Conservation (phyloP, 53 echinoderm and acorn worm species). For the Echinometra lucunter region DNA sequence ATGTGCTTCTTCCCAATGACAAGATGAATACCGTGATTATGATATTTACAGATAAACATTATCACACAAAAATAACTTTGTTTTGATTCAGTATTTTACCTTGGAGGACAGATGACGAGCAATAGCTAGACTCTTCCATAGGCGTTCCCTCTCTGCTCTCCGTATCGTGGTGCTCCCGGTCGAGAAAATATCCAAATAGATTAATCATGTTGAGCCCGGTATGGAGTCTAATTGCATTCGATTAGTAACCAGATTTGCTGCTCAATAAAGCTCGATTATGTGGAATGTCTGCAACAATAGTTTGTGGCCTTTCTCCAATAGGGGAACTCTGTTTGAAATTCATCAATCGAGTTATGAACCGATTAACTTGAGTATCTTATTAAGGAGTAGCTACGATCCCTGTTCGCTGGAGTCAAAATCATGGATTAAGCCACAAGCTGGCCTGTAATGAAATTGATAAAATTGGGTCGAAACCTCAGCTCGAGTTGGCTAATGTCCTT, state of each 20-base stretch:
- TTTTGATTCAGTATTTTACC: neutral
- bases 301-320: slow-evolving; percentile 48
- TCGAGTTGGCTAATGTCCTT: slow-evolving; percentile 36
- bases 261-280: slow-evolving; percentile 19
- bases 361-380: slow-evolving; percentile 60
- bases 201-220: slow-evolving; percentile 62
- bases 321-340: slow-evolving; percentile 24
- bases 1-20: neutral
- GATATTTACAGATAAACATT: neutral
- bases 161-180: slow-evolving; percentile 59
- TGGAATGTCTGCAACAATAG: slow-evolving; percentile 27
- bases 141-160: slow-evolving; percentile 59
- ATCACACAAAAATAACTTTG: neutral
- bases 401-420: slow-evolving; percentile 14
- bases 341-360: slow-evolving; percentile 20
- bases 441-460: slow-evolving; percentile 58
- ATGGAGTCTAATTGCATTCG: slow-evolving; percentile 62
- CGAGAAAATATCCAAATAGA: slow-evolving; percentile 67
- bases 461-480: slow-evolving; percentile 69
- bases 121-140: slow-evolving; percentile 67
- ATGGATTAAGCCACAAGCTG: neutral
- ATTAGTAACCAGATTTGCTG: slow-evolving; percentile 48
- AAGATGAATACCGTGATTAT: neutral
- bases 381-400: neutral
- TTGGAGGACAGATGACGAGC: slow-evolving; percentile 29